A percentile compares a stretch with the other conserved stretches of the same genome.
Conservation (phyloP, 2,888 invertebrate species). For the Tuberolachnus salignus region DNA sequence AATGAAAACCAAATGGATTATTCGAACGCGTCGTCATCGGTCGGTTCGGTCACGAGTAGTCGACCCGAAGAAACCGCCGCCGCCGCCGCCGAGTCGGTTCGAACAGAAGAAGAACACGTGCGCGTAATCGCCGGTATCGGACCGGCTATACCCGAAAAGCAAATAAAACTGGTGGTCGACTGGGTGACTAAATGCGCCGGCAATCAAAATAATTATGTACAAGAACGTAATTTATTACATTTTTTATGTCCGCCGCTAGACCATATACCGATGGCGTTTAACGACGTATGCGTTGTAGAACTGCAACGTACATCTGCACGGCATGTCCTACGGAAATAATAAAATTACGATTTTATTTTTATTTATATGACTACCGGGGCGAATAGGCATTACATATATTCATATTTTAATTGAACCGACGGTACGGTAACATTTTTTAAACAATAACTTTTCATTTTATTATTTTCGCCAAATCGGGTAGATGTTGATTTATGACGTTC, state of each 20-base stretch:
- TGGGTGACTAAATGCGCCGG: conserved; percentile 16
- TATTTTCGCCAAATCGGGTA: too few relatives aligned
- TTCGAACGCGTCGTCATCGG: neutral
- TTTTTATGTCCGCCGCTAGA: conserved; percentile 25
- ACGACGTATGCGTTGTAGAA: neutral
- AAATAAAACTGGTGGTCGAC: conserved; percentile 1
- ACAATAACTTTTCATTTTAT: too few relatives aligned
- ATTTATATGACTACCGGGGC: too few relatives aligned
- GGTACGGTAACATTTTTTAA: too few relatives aligned
- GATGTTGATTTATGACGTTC: too few relatives aligned
- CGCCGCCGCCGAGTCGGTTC: neutral
- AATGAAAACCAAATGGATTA: neutral
- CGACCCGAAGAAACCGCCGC: neutral
- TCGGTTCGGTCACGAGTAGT: too few relatives aligned
- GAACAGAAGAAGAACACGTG: neutral
- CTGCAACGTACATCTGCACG: too few relatives aligned
- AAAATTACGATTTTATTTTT: too few relatives aligned
- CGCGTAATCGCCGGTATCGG: conserved; percentile 10
- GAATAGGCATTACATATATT: too few relatives aligned
- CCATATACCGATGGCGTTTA: neutral
- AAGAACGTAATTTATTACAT: conserved; percentile 20
- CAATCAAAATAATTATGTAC: neutral
- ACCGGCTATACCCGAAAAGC: neutral
- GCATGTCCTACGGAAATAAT: too few relatives aligned
- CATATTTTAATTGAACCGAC: too few relatives aligned